Conservation (phyloP, 2,797 vertebrate genomes). For the Paedocypris micromegethes region DNA sequence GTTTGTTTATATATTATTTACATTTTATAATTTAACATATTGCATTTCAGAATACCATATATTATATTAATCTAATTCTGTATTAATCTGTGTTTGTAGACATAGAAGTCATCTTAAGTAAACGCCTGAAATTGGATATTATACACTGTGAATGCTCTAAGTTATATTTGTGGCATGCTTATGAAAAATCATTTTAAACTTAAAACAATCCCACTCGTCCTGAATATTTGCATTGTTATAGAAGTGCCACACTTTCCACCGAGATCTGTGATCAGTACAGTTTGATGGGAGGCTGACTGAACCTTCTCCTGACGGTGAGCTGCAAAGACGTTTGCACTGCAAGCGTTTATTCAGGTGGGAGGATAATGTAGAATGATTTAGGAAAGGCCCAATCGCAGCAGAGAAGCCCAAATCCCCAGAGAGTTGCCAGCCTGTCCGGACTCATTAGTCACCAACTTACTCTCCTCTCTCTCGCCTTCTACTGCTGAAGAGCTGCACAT, state of each 20-base stretch:
- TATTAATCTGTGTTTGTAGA: no score
- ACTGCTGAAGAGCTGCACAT: slow-evolving; percentile 5
- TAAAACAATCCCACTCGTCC: background rate
- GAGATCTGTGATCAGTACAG: slow-evolving; percentile 63
- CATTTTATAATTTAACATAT: no score
- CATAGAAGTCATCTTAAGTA: no score
- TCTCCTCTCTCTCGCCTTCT: slow-evolving; percentile 26
- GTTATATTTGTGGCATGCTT: no score
- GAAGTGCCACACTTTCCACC: slow-evolving; percentile 19
- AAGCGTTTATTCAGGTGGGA: slow-evolving; percentile 72
- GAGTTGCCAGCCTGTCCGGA: slow-evolving; percentile 38
- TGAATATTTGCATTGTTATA: background rate
- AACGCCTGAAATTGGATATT: no score
- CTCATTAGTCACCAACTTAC: slow-evolving; percentile 39
- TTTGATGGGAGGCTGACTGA: slow-evolving; percentile 58
- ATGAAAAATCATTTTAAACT: no score
- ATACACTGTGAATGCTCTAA: no score
- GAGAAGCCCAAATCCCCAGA: slow-evolving; percentile 48
- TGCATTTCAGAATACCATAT: no score
- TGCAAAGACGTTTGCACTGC: slow-evolving; percentile 63
- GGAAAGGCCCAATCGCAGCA: slow-evolving; percentile 68
- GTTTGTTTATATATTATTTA: no score
- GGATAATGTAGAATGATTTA: slow-evolving; percentile 70
- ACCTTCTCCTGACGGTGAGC: slow-evolving; percentile 66
- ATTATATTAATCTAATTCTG: no score